Base-by-base conservation (phyloP, 2,888 invertebrate species). In the Deilephila elpenor region DNA sequence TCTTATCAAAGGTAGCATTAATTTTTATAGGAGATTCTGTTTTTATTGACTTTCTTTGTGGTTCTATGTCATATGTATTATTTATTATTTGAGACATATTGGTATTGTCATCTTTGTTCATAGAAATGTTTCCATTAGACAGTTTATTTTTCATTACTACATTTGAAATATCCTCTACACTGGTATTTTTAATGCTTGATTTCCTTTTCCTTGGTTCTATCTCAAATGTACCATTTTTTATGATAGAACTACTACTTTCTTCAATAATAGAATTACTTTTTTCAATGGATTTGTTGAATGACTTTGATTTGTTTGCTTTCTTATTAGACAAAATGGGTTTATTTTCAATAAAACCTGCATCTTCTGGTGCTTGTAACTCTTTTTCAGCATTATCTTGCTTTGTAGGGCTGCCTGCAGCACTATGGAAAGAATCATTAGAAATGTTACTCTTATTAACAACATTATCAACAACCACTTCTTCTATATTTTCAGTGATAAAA, bases 341-440 rank as follows among this genome's bases (percentile, higher is more conserved):
- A 51, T 44, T 25, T 67, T 67, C 17, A 51, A 14, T 11, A 2
- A 17, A 17, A 17, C 6, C 25, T 6, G 14, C 5, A 17, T 51
- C 17, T 25, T 44, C 64, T 17, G 25, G n/a, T 44, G 14, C 14
- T 67, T 17, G 3, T 3, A 5, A 44, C 17, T 44, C 14, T 25
- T 25, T 25, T 17, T 25, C 51, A 67, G 11, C 51, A 14, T 29
- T 29, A 60, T 25, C 8, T 25, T 20, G 44, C 1, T 75, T 75
- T 0, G 70, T n/a, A 17, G 89, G 90, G 82, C 92, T 93, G 87
- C 89, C 90, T 5, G 89, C 88, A 89, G 93, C 93, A 76, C 92
- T 93, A 74, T 93, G 89, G 73, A 89, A 93, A 20, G 93, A 93
- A 51, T 93, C 92, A n/a, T 79, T 71, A 14, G 92, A 92, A 44